Base-by-base conservation (phyloP, 2,113 vertebrate genomes). In the Nibea albiflora region DNA sequence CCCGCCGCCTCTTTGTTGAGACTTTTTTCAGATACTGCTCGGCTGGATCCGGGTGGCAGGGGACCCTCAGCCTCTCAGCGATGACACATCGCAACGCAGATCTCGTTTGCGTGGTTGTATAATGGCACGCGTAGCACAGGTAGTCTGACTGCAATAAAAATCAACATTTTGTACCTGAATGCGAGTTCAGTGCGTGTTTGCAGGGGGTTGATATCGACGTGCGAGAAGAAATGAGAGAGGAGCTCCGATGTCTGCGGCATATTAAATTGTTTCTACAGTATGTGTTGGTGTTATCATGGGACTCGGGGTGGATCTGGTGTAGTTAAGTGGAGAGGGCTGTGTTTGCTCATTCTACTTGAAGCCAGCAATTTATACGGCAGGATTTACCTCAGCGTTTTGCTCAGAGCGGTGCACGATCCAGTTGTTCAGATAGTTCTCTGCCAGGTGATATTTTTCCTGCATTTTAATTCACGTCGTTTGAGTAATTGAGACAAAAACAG, bases 11-110 rank as follows among this genome's bases (percentile, higher is more conserved):
- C 63, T 82, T 78, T 72, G 64, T 74, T 58, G 26, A 75, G 63
- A 74, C 65, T 57, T 86, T 78, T 60, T 46, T 11, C 70, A 81
- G 77, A 80, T 81, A 71, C 46, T 44, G 71, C 26, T 42, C 24
- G 65, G 56, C 53, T 57, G 28, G 57, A 69, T 74, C 16, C 11
- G 10, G 26, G 26, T 39, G 35, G 35, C 35, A 9, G 49, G 35
- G 11, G 47, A 69, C 35, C 50, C 24, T 39, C 65, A 57, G 66
- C 62, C 26, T 58, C 54, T 72, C 15, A 35, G 39, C 61, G 68
- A 19, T 46, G 26, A 66, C 65, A 62, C 63, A 54, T 73, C 24
- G 20, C 28, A 16, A 50, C 28, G 3, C 11, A 0, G 12, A 1
- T 53, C 3, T 26, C 22, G 39, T 78, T 73, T 24, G 26, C 22